phyloP scores from a whole-genome alignment of 2,797 vertebrate species.

The Pteropus rufus region DNA sequence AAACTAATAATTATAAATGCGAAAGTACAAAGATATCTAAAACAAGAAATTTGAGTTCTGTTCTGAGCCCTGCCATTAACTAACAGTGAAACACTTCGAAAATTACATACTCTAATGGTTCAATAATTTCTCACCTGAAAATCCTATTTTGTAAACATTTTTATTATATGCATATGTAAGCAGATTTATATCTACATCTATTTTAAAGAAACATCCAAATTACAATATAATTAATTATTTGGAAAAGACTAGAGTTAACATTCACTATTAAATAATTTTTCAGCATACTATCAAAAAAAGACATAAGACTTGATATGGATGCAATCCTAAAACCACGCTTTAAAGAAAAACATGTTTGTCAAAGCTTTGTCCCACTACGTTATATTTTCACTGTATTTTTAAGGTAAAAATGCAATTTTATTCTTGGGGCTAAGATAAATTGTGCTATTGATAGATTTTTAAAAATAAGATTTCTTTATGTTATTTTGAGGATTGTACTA shows the following conservation, averaged over 20 bases:
- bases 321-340: not conserved
- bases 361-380: not conserved
- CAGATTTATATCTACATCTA: not conserved
- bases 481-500: not conserved
- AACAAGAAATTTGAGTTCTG: not conserved
- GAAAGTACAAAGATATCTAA: not conserved
- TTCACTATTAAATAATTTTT: constrained; percentile 18
- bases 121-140: not conserved
- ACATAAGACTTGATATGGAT: not conserved
- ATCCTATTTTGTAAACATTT: not conserved
- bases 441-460: not conserved
- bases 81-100: not conserved
- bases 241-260: not conserved
- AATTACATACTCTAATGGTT: not conserved
- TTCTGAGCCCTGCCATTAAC: not conserved
- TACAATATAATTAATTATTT: not conserved
- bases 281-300: not conserved
- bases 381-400: not conserved
- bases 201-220: not conserved
- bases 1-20: not conserved
- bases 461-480: not conserved
- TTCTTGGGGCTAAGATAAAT: not conserved
- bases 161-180: not conserved
- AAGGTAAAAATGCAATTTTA: not conserved
- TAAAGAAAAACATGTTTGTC: not conserved